A percentile compares a stretch with the other conserved stretches of the same genome.
These are phyloP conservation scores for Rana temporaria DNA, from an alignment of 2,113 vertebrate species.

Conservation along the genomic window DNA sequence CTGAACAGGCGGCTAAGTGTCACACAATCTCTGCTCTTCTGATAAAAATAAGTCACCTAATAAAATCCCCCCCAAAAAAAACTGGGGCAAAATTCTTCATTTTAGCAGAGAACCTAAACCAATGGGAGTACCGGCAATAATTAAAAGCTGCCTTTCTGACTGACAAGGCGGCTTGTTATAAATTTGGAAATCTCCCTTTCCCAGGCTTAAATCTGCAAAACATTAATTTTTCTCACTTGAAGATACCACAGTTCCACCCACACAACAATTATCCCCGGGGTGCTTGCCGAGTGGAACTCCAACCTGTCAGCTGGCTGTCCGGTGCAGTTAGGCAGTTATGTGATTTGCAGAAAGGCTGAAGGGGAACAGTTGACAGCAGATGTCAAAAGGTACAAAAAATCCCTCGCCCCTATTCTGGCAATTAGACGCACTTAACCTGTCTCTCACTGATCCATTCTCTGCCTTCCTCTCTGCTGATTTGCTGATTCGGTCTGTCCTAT, in stretches of 20 bases:
- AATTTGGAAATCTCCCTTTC: constrained; percentile 47
- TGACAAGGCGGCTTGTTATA: constrained; percentile 26
- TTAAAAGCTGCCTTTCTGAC: constrained; percentile 43
- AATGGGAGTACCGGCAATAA: not conserved
- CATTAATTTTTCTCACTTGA: constrained; percentile 44
- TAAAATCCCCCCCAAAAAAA: no score
- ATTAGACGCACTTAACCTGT: constrained; percentile 26
- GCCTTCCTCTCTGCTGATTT: constrained; percentile 10
- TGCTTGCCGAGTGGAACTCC: constrained; percentile 46
- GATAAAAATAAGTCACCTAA: no score
- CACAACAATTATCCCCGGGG: not conserved
- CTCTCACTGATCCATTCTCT: not conserved
- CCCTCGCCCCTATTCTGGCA: not conserved
- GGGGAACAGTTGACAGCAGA: constrained; percentile 3
- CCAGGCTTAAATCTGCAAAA: constrained; percentile 55
- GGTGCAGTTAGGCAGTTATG: not conserved
- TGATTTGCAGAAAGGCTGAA: not conserved
- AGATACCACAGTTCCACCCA: not conserved
- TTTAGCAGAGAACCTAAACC: no score
- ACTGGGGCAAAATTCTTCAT: no score
- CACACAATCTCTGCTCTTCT: not conserved
- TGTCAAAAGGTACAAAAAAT: constrained; percentile 30
- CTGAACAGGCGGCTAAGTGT: no score
- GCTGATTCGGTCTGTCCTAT: constrained; percentile 18
- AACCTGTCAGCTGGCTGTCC: constrained; percentile 23